phyloP scores from a whole-genome alignment of 2,113 vertebrate genomes.

The Xiphias gladius region DNA sequence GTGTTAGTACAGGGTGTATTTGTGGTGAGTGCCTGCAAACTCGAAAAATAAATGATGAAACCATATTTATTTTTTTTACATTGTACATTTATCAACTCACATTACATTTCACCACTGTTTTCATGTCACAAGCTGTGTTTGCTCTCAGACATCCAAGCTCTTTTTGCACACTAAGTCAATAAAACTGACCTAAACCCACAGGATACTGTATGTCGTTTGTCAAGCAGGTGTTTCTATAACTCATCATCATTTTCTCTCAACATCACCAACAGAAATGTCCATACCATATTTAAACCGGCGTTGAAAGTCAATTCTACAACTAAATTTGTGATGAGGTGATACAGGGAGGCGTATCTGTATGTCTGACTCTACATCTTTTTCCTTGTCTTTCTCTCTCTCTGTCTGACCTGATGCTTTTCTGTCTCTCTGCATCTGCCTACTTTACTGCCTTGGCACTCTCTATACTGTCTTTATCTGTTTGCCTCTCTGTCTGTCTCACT shows the following conservation, averaged over 20 bases:
- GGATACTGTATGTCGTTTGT: not conserved
- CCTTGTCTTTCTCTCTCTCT: constrained; percentile 30
- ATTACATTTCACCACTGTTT: not conserved
- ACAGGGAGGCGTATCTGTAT: not conserved
- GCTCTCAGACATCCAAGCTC: not conserved
- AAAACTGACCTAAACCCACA: not conserved
- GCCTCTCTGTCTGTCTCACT: constrained; percentile 42
- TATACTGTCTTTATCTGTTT: constrained; percentile 42
- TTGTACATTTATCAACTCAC: not conserved
- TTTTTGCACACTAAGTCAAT: not conserved
- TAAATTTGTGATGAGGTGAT: not conserved
- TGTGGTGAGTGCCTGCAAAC: not conserved
- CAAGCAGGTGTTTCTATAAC: not conserved
- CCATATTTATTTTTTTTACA: not conserved
- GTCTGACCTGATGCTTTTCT: constrained; percentile 44
- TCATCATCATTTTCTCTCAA: not conserved
- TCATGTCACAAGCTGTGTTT: not conserved
- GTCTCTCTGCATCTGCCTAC: constrained; percentile 31
- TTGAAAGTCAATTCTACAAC: not conserved
- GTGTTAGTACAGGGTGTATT: not conserved
- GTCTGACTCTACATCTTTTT: constrained; percentile 31
- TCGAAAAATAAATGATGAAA: not conserved
- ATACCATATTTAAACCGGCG: not conserved
- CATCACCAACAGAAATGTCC: not conserved
- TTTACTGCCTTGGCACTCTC: constrained; percentile 33